phyloP scores from a whole-genome alignment of 2,888 invertebrate genomes.

The Drosophila anomalata region DNA sequence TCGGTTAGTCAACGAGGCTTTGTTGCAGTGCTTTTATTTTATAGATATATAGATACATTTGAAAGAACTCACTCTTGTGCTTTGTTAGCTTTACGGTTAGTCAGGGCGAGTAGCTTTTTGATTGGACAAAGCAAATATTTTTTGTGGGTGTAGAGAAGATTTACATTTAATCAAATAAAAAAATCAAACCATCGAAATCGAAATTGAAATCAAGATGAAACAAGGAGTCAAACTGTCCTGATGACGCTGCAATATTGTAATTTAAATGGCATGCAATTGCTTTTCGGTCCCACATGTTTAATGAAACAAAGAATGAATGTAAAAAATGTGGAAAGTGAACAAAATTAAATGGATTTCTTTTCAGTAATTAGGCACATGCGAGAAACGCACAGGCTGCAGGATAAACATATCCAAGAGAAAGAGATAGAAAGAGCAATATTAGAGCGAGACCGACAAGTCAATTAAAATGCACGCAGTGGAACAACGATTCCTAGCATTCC shows the following conservation, averaged over 20 bases:
- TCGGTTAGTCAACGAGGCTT: conserved; percentile 30
- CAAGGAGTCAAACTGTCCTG: neutral
- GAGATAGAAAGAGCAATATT: conserved; percentile 16
- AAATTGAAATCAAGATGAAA: neutral
- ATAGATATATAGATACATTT: conserved; percentile 36
- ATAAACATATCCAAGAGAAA: conserved; percentile 20
- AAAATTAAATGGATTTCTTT: conserved; percentile 33
- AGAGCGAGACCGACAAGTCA: conserved; percentile 33
- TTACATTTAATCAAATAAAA: conserved; percentile 7
- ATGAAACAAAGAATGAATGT: conserved; percentile 30
- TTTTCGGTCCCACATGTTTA: conserved; percentile 20
- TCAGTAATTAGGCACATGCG: conserved; percentile 67
- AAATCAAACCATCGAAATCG: neutral
- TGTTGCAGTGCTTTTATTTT: conserved; percentile 36
- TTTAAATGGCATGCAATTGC: conserved; percentile 27
- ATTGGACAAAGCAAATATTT: conserved; percentile 24
- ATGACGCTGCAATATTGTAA: neutral
- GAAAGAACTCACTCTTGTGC: conserved; percentile 32
- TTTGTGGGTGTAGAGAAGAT: conserved; percentile 16
- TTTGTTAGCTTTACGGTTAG: conserved; percentile 17
- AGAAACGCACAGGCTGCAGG: conserved; percentile 50
- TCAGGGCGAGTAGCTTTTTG: conserved; percentile 23
- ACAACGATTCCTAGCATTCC: conserved; percentile 49
- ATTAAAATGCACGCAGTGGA: conserved; percentile 47
- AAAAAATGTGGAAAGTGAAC: conserved; percentile 30